phyloP scores from a whole-genome alignment of 1,140 invertebrate genomes.

The Scaptomyza montana region DNA sequence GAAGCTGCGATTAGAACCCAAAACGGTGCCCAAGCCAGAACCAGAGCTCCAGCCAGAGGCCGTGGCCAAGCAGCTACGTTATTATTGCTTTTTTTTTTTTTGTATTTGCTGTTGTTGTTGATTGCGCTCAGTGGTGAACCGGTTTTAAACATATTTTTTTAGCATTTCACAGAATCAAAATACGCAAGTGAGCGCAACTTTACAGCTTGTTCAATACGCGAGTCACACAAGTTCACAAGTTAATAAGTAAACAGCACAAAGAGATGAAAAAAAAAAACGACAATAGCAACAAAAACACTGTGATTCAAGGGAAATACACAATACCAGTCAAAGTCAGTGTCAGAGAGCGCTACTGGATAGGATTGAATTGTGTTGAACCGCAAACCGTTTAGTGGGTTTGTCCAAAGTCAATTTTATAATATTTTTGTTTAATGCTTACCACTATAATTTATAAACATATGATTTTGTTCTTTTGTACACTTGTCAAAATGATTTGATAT shows the following conservation, averaged over 20 bases:
- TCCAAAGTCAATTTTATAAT: background rate
- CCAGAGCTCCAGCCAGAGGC: conserved; percentile 2
- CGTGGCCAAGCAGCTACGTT: conserved; percentile 6
- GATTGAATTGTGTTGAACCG: background rate
- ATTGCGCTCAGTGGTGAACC: conserved; percentile 28
- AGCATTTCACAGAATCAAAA: conserved; percentile 42
- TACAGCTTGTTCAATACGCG: background rate
- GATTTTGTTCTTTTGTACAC: no score
- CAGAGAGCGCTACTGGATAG: conserved; percentile 7
- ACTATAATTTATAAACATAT: background rate
- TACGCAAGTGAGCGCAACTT: conserved; percentile 30
- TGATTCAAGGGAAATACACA: conserved; percentile 44
- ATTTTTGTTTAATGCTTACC: no score
- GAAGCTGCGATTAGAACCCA: conserved; percentile 50
- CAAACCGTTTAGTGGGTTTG: conserved; percentile 4
- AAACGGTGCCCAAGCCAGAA: conserved; percentile 10
- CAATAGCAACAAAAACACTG: conserved; percentile 2
- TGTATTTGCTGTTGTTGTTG: background rate
- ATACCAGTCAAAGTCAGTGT: background rate
- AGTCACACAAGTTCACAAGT: background rate
- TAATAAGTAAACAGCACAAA: conserved; percentile 9
- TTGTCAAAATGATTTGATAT: no score
- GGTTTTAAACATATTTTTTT: conserved; percentile 39
- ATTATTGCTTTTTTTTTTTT: background rate
- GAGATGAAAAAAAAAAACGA: background rate